Base-by-base conservation (phyloP, 2,888 invertebrate genomes). In the Melipona bicolor region DNA sequence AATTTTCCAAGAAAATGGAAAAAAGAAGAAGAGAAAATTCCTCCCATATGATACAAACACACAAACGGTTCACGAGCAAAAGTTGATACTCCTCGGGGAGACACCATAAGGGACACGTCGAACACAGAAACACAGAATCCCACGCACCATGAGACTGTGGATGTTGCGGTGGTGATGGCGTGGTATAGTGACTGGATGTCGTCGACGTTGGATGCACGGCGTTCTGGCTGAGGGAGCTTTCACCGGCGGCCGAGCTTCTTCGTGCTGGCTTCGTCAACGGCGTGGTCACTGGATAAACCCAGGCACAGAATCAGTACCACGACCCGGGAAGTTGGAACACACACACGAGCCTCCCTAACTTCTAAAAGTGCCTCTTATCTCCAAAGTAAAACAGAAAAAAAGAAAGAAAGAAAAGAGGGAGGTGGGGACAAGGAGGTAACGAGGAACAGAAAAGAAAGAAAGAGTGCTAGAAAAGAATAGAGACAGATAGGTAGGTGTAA, bases 101-200 rank as follows among this genome's bases (percentile, higher is more conserved):
- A 3, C 19, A 19, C 1, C 17, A 19, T 52, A 19, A 19, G 52
- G 19, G 52, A 11, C 43, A 43, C 43, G 52, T 9, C 17, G 24
- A 50, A 19, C 64, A 43, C 43, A 56, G 15, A n/a, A 27, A 27
- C 11, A 21, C 15, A 17, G 43, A 43, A 17, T 17, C 65, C n/a
- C n/a, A 77, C 88, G 80, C 84, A 93, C 94, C 94, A 81, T 94
- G 93, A 80, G 93, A 90, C 79, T 93, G 92, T 77, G 92, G 91
- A 87, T 93, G 93, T 86, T 93, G 94, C 83, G 95, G 95, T 79
- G 94, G 95, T 89, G 93, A 95, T 86, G 93, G 95, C 80, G 95
- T 95, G 79, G 95, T 94, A 88, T 95, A 95, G 89, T 95, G 94
- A 91, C 94, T 94, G 70, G 94, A 94, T 72, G 94, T 94, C 74